Evolutionary conservation across 2,888 invertebrate species (phyloP).

Genomic region (Oscheius sp.): DNA sequence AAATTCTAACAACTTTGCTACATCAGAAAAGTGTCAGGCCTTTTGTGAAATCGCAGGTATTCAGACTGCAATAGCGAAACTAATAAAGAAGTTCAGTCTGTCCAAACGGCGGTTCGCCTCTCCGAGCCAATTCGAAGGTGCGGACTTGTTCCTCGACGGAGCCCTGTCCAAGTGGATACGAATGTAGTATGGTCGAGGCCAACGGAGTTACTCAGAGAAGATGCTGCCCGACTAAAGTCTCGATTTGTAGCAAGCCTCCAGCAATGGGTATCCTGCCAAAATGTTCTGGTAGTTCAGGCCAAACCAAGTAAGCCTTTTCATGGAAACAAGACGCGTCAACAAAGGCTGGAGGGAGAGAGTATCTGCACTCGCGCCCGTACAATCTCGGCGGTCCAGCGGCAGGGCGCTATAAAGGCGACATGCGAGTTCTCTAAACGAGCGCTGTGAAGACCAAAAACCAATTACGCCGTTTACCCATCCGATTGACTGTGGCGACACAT

Average conservation of each 20-base stretch:
- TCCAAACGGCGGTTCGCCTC: slow-evolving; percentile 60
- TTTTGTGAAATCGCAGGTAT: slow-evolving; percentile 61
- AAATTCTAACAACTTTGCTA: slow-evolving; percentile 61
- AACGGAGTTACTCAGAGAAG: slow-evolving; percentile 53
- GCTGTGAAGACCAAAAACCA: slow-evolving; percentile 44
- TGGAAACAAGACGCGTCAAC: background rate
- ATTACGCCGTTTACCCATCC: slow-evolving; percentile 57
- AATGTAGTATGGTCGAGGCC: slow-evolving; percentile 57
- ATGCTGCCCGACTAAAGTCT: slow-evolving; percentile 61
- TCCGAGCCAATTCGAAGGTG: slow-evolving; percentile 55
- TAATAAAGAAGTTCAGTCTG: slow-evolving; percentile 47
- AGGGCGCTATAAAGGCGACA: slow-evolving; percentile 2
- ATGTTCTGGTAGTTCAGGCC: slow-evolving; percentile 54
- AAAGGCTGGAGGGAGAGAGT: background rate
- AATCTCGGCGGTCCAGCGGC: background rate
- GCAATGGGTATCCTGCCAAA: slow-evolving; percentile 58
- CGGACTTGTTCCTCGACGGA: slow-evolving; percentile 53
- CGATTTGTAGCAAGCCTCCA: slow-evolving; percentile 56
- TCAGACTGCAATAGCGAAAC: too few relatives aligned
- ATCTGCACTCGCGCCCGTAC: slow-evolving; percentile 9
- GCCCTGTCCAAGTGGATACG: slow-evolving; percentile 57
- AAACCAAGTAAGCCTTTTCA: slow-evolving; percentile 44
- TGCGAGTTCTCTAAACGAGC: too few relatives aligned
- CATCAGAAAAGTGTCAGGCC: slow-evolving; percentile 57
- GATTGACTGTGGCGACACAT: slow-evolving; percentile 30